These are phyloP conservation scores for Cottus gobio DNA, from an alignment of 2,113 vertebrate genomes.

Conservation along the genomic window DNA sequence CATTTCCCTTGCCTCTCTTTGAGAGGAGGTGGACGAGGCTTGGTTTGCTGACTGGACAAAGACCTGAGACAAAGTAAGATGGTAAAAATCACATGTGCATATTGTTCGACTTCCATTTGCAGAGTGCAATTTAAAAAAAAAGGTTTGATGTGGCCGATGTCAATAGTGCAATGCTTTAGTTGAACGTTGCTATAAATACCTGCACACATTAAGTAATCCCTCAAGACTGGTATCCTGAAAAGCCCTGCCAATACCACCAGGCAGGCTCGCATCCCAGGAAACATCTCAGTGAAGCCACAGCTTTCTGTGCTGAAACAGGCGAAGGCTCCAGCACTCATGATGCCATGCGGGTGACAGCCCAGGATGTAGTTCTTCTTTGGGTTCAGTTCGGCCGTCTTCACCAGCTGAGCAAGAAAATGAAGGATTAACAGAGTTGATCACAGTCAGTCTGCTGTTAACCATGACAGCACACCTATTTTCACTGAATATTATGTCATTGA, in stretches of 20 bases:
- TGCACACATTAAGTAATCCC: constrained; percentile 81
- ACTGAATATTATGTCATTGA: background rate
- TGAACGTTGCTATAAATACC: constrained; percentile 66
- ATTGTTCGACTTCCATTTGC: background rate
- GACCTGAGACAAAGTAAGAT: constrained; percentile 68
- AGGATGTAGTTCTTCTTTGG: constrained; percentile 85
- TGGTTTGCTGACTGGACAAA: constrained; percentile 78
- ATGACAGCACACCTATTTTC: background rate
- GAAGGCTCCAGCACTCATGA: constrained; percentile 78
- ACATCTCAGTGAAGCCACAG: constrained; percentile 71
- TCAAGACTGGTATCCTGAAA: constrained; percentile 81
- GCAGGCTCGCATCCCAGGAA: constrained; percentile 77
- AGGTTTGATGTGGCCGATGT: background rate
- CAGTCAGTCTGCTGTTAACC: background rate
- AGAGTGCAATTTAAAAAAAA: no score
- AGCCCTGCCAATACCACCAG: constrained; percentile 66
- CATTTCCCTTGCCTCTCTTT: constrained; percentile 79
- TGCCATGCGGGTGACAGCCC: constrained; percentile 86
- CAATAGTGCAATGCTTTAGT: background rate
- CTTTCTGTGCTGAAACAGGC: constrained; percentile 80
- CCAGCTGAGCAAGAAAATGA: constrained; percentile 74
- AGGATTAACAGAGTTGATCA: background rate
- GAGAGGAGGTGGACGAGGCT: constrained; percentile 83
- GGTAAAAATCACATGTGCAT: background rate
- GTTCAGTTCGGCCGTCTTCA: constrained; percentile 84